phyloP scores from a whole-genome alignment of 2,113 vertebrate species.

The Paradoxurus hermaphroditus region DNA sequence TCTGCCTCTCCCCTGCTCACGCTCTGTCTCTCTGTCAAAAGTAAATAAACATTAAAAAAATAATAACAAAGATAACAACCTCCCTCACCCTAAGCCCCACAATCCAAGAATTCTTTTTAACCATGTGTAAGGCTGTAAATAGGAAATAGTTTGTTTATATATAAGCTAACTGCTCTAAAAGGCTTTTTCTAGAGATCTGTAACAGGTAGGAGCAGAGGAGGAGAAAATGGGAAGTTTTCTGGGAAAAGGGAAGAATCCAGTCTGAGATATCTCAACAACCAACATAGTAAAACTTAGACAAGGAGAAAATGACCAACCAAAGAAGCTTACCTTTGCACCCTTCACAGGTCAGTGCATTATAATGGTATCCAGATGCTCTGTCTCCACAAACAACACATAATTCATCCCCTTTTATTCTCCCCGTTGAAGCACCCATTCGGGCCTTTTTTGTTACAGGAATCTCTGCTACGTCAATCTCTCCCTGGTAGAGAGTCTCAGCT shows the following conservation, averaged over 20 bases:
- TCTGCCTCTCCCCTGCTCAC: background rate
- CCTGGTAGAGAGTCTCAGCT: conserved; percentile 87
- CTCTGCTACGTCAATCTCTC: conserved; percentile 85
- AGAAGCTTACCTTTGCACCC: conserved; percentile 95
- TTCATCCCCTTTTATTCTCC: conserved; percentile 94
- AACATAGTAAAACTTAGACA: background rate
- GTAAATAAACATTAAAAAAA: background rate
- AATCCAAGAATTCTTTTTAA: background rate
- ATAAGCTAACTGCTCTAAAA: background rate
- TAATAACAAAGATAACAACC: background rate
- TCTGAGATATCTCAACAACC: background rate
- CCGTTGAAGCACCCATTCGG: conserved; percentile 83
- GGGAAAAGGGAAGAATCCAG: background rate
- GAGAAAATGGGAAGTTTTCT: background rate
- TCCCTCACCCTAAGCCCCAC: background rate
- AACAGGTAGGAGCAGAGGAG: background rate
- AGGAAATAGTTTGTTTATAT: background rate
- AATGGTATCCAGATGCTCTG: conserved; percentile 98
- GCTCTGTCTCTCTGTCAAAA: too few species aligned
- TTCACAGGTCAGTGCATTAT: conserved; percentile 98
- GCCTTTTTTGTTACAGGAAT: conserved; percentile 88
- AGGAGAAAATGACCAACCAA: background rate
- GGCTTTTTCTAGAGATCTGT: background rate
- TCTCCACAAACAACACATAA: conserved; percentile 98
- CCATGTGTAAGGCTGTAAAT: background rate